phyloP scores from a whole-genome alignment of 2,113 vertebrate species.

The Rhinopomastus cyanomelas region DNA sequence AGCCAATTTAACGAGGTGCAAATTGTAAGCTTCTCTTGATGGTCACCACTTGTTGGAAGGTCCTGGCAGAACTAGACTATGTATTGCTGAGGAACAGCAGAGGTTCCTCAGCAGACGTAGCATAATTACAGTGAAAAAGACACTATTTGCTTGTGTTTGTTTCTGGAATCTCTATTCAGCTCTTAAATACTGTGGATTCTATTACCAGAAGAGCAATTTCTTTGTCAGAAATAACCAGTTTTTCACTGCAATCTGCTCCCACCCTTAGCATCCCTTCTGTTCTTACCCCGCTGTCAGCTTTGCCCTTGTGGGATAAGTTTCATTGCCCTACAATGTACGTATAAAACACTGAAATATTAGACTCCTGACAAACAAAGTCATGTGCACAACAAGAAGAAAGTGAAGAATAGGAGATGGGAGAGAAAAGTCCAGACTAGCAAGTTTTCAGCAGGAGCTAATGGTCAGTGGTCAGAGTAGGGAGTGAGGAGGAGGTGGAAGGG shows the following conservation, averaged over 20 bases:
- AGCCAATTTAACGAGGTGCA: not conserved
- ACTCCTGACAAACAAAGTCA: not conserved
- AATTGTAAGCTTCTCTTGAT: not conserved
- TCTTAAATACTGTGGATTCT: not conserved
- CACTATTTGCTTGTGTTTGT: slow-evolving; percentile 5
- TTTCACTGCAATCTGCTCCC: slow-evolving; percentile 36
- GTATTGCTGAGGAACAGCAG: not conserved
- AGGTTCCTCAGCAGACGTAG: not conserved
- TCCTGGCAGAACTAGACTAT: not conserved
- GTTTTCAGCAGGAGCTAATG: not conserved
- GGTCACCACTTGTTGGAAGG: not conserved
- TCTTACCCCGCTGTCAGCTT: slow-evolving; percentile 29
- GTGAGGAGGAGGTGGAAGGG: not conserved
- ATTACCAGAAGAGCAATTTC: not conserved
- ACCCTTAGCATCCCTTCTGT: slow-evolving; percentile 26
- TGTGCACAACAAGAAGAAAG: not conserved
- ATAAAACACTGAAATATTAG: not conserved
- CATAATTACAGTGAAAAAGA: not conserved
- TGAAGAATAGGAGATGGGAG: not conserved
- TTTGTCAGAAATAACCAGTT: slow-evolving; percentile 36
- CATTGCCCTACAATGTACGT: not conserved
- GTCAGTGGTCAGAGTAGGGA: not conserved
- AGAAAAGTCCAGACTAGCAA: not conserved
- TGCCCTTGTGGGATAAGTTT: not conserved
- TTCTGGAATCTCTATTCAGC: not conserved